A percentile compares a stretch with the other conserved stretches of the same genome.
phyloP scores from a whole-genome alignment of 1,140 invertebrate genomes.

The Panulirus ornatus region DNA sequence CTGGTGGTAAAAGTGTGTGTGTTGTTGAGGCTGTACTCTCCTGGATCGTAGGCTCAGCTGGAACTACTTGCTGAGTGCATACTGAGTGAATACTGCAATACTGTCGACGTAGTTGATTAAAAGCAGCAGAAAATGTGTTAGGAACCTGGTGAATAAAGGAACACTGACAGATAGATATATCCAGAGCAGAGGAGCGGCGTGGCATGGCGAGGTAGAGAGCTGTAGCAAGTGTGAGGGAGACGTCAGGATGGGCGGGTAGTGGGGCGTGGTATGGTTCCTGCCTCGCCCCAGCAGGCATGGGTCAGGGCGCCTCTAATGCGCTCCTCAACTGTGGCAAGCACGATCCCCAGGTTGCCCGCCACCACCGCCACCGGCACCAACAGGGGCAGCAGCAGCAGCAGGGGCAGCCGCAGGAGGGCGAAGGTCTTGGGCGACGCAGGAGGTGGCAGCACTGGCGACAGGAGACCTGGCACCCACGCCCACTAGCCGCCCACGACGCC shows the following conservation, averaged over 20 bases:
- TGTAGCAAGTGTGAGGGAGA: background rate
- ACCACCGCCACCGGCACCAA: background rate
- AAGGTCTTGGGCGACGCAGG: conserved; percentile 17
- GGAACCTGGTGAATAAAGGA: too few species aligned
- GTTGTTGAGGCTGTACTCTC: too few species aligned
- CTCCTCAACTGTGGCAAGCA: conserved; percentile 51
- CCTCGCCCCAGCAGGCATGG: conserved; percentile 18
- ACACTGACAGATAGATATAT: too few species aligned
- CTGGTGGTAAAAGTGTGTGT: too few species aligned
- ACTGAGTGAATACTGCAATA: too few species aligned
- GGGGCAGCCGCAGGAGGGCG: background rate
- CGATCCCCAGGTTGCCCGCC: background rate
- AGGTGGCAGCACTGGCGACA: conserved; percentile 61
- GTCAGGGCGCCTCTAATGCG: conserved; percentile 41
- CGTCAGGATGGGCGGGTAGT: too few species aligned
- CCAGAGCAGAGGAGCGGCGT: background rate
- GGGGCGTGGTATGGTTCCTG: background rate
- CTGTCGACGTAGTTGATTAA: too few species aligned
- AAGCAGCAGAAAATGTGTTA: too few species aligned
- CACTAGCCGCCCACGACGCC: conserved; percentile 48
- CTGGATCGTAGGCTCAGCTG: too few species aligned
- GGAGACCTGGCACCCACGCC: conserved; percentile 55
- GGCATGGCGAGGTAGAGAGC: background rate
- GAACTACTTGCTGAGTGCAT: too few species aligned
- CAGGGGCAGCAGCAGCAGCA: background rate